phyloP scores from a whole-genome alignment of 2,797 vertebrate genomes.

The Danio tinwini region DNA sequence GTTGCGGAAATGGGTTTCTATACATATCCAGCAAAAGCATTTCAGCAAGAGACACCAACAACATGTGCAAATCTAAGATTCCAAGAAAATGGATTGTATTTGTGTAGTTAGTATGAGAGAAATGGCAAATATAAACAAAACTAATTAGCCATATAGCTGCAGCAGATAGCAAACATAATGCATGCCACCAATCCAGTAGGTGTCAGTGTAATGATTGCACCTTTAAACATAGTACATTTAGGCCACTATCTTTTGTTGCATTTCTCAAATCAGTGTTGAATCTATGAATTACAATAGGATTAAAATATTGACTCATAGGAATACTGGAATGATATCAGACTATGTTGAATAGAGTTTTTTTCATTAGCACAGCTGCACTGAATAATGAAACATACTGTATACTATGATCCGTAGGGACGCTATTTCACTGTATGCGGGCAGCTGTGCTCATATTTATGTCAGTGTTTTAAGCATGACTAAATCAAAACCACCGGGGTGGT shows the following conservation, averaged over 20 bases:
- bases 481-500: not conserved
- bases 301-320: constrained; percentile 19
- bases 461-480: not conserved
- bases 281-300: not conserved
- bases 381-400: not conserved
- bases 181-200: constrained; percentile 4
- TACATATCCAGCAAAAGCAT: not conserved
- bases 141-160: not conserved
- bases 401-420: not conserved
- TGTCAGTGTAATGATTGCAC: not conserved
- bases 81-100: not conserved
- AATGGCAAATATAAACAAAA: constrained; percentile 4
- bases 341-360: not conserved
- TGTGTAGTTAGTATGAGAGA: not conserved
- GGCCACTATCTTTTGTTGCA: constrained; percentile 31
- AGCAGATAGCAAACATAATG: not conserved
- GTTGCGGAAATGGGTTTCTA: too few species aligned
- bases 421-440: too few species aligned
- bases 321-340: not conserved
- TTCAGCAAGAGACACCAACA: not conserved
- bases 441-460: not conserved
- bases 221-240: constrained; percentile 31
- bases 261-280: constrained; percentile 20
- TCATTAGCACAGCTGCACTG: not conserved
- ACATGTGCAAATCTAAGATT: not conserved